These are phyloP conservation scores for Leucoptera coffeella DNA, from an alignment of 2,888 invertebrate species.

Conservation along the genomic window DNA sequence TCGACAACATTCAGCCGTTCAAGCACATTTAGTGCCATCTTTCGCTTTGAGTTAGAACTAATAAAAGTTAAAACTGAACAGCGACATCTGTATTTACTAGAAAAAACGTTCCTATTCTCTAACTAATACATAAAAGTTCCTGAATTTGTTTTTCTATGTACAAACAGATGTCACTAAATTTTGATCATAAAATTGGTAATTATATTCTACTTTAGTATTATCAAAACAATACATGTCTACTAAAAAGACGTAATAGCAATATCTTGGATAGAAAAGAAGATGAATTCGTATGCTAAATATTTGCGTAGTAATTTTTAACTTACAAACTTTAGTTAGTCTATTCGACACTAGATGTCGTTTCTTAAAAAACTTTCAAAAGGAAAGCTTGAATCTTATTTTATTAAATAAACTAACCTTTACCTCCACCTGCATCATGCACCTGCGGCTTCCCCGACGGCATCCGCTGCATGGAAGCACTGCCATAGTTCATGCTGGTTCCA, in stretches of 20 bases:
- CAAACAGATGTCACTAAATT: no score
- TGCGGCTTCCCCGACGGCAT: slow-evolving; percentile 47
- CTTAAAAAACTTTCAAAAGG: not conserved
- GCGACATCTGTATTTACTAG: slow-evolving; percentile 4
- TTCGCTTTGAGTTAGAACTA: slow-evolving; percentile 4
- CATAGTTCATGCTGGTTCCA: slow-evolving; percentile 46
- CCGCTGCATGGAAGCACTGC: slow-evolving; percentile 44
- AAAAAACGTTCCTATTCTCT: no score
- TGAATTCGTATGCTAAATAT: no score
- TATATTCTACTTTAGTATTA: not conserved
- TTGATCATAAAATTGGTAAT: no score
- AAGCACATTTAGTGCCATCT: slow-evolving; percentile 16
- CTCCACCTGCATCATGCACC: slow-evolving; percentile 47
- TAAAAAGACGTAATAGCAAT: no score
- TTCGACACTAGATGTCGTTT: slow-evolving; percentile 14
- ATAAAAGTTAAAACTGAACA: not conserved
- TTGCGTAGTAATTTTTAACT: no score
- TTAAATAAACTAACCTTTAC: slow-evolving; percentile 40
- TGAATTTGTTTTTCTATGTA: no score
- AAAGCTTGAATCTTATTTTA: not conserved
- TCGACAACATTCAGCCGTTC: slow-evolving; percentile 6
- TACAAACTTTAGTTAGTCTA: slow-evolving; percentile 10
- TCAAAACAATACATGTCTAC: not conserved
- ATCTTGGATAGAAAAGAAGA: no score
- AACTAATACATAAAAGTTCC: no score